Conservation (phyloP, 2,888 invertebrate species). For the Trissoscelio sp. region DNA sequence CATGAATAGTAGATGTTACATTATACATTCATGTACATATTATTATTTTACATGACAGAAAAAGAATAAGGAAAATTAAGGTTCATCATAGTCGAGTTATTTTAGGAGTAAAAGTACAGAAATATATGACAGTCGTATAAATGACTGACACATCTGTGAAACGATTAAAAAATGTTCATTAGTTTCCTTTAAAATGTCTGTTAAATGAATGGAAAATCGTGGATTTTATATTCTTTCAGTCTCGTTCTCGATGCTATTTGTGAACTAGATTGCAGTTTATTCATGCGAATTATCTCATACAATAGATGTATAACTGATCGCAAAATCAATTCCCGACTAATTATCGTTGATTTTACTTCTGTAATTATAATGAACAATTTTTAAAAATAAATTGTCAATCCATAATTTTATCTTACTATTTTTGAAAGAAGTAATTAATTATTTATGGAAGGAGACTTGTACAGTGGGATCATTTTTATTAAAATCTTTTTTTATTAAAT, state of each 20-base stretch:
- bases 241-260: conserved; percentile 38
- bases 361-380: background rate
- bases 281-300: conserved; percentile 41
- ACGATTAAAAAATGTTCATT: conserved; percentile 11
- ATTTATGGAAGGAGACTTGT: too few relatives aligned
- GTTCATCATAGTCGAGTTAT: background rate
- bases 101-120: background rate
- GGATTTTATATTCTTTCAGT: conserved; percentile 39
- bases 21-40: too few relatives aligned
- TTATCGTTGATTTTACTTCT: conserved; percentile 5
- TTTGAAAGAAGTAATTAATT: too few relatives aligned
- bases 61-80: background rate
- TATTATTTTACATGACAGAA: background rate
- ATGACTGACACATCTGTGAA: conserved; percentile 16
- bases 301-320: conserved; percentile 43
- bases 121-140: background rate
- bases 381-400: conserved; percentile 17
- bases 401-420: too few relatives aligned
- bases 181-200: conserved; percentile 1
- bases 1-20: too few relatives aligned
- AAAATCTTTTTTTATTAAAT: too few relatives aligned
- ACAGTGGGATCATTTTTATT: too few relatives aligned
- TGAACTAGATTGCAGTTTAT: conserved; percentile 45
- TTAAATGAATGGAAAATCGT: conserved; percentile 39
- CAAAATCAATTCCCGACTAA: conserved; percentile 47